phyloP scores from a whole-genome alignment of 2,113 vertebrate species.

The Prinia subflava region DNA sequence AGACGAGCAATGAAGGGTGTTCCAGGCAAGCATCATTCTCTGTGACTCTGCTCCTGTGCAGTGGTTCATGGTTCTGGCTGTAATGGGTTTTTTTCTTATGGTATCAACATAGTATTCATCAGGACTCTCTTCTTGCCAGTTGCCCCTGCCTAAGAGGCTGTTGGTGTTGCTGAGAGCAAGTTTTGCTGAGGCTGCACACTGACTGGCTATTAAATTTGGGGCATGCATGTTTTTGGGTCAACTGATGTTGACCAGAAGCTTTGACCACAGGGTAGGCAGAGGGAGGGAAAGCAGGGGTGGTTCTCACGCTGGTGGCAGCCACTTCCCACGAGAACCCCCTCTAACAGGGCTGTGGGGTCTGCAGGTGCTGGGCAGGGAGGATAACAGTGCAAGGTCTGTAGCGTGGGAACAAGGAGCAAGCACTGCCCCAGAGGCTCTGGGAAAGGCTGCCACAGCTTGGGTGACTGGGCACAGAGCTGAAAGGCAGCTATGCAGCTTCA shows the following conservation, averaged over 20 bases:
- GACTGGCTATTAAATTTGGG: background rate
- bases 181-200: background rate
- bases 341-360: accelerated
- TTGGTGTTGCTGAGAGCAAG: background rate
- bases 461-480: background rate
- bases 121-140: background rate
- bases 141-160: background rate
- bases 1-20: background rate
- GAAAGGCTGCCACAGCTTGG: slow-evolving; percentile 11
- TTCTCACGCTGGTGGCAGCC: slow-evolving; percentile 13
- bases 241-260: background rate
- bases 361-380: background rate
- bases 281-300: background rate
- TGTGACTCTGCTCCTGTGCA: background rate
- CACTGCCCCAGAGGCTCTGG: background rate
- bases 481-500: background rate
- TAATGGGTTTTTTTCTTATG: background rate
- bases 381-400: background rate
- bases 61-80: accelerated
- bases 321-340: slow-evolving; percentile 30
- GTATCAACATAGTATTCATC: background rate
- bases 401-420: slow-evolving; percentile 28
- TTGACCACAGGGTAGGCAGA: background rate
- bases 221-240: background rate
- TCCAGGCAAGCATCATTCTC: background rate